phyloP scores from a whole-genome alignment of 2,797 vertebrate genomes.

The Poecilia velifera region DNA sequence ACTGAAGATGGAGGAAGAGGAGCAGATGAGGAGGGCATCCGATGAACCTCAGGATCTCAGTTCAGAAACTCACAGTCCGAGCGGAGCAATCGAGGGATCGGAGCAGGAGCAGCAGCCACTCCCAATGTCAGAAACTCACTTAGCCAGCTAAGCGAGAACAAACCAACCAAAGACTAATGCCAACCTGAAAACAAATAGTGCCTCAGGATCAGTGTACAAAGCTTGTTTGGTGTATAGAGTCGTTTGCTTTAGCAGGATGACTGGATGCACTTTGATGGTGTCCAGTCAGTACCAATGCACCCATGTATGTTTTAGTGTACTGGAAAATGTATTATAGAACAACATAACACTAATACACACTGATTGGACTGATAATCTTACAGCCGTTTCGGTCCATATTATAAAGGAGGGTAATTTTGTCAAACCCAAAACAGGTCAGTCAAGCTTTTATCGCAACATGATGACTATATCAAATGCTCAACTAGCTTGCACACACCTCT shows the following conservation, averaged over 20 bases:
- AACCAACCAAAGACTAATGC: slow-evolving; percentile 71
- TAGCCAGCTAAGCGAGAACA: slow-evolving; percentile 73
- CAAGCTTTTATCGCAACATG: slow-evolving; percentile 33
- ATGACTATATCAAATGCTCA: slow-evolving; percentile 13
- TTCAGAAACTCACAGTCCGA: slow-evolving; percentile 44
- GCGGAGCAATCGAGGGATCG: slow-evolving; percentile 35
- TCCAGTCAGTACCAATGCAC: slow-evolving; percentile 48
- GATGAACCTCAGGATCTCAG: slow-evolving; percentile 75
- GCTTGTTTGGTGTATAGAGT: slow-evolving; percentile 62
- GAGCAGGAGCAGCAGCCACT: slow-evolving; percentile 59
- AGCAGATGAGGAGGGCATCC: slow-evolving; percentile 47
- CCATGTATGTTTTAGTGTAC: slow-evolving; percentile 39
- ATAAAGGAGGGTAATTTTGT: slow-evolving; percentile 48
- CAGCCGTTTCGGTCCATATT: slow-evolving; percentile 23
- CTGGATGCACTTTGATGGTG: slow-evolving; percentile 46
- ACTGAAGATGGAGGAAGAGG: slow-evolving; percentile 78
- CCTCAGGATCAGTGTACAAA: slow-evolving; percentile 76
- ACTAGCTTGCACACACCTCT: slow-evolving; percentile 24
- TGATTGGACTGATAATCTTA: slow-evolving; percentile 49
- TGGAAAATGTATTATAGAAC: slow-evolving; percentile 38
- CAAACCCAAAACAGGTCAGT: slow-evolving; percentile 46
- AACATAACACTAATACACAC: slow-evolving; percentile 35
- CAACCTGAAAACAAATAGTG: slow-evolving; percentile 71
- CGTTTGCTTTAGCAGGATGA: slow-evolving; percentile 54
- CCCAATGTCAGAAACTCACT: slow-evolving; percentile 65